These are phyloP conservation scores for Andrena dorsata DNA, from an alignment of 2,888 invertebrate genomes.

Conservation along the genomic window DNA sequence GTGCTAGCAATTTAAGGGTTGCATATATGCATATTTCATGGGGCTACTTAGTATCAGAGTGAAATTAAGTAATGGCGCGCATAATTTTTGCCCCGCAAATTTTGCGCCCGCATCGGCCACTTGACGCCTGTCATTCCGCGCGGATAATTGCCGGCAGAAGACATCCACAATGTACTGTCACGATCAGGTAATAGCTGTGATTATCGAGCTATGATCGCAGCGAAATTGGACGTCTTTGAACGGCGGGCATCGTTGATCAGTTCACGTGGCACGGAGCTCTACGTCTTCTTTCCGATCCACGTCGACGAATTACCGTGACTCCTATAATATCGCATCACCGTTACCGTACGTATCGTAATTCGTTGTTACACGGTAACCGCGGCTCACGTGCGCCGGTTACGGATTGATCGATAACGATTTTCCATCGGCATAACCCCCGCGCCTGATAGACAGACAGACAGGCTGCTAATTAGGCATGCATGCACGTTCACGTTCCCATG, in stretches of 20 bases:
- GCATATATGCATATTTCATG: too few relatives aligned
- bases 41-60: background rate
- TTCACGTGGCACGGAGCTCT: conserved; percentile 36
- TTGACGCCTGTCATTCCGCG: conserved; percentile 10
- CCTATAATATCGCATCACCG: conserved; percentile 14
- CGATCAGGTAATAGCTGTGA: conserved; percentile 44
- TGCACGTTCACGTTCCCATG: conserved; percentile 12
- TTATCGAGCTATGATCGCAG: conserved; percentile 16
- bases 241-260: background rate
- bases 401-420: conserved; percentile 45
- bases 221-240: conserved; percentile 28
- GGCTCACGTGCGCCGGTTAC: conserved; percentile 25
- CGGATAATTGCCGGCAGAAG: conserved; percentile 8
- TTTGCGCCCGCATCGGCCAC: background rate
- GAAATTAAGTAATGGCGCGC: background rate
- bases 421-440: background rate
- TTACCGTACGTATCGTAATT: conserved; percentile 34
- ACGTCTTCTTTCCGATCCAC: conserved; percentile 33
- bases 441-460: conserved; percentile 1
- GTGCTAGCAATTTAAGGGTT: too few relatives aligned
- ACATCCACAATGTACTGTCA: conserved; percentile 45
- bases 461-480: conserved; percentile 33
- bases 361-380: conserved; percentile 25
- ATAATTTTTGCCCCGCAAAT: background rate
- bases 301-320: conserved; percentile 26